Percentiles rank a stretch among this genome's conserved stretches.
These are phyloP conservation scores for Hydropsyche betteni DNA, from an alignment of 2,888 invertebrate genomes.

Conservation along the genomic window DNA sequence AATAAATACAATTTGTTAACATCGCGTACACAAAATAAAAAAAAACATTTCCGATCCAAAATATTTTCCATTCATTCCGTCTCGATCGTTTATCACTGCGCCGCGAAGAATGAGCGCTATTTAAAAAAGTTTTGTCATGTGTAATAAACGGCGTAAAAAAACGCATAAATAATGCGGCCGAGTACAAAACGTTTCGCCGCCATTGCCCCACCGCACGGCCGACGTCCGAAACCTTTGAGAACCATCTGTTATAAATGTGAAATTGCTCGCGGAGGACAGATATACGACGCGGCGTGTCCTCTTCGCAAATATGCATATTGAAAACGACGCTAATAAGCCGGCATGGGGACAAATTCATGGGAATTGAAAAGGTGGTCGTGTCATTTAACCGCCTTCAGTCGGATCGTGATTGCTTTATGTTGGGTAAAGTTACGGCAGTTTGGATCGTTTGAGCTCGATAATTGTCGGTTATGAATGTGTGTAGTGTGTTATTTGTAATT, in stretches of 20 bases:
- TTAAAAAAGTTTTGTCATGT: conserved; percentile 27
- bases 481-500: too few relatives aligned
- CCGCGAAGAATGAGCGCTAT: conserved; percentile 16
- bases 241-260: conserved; percentile 3
- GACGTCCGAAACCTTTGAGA: not conserved
- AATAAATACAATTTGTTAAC: too few relatives aligned
- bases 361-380: conserved; percentile 20
- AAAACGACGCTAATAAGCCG: conserved; percentile 16
- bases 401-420: too few relatives aligned
- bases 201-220: too few relatives aligned
- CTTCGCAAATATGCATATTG: conserved; percentile 27
- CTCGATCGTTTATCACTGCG: not conserved
- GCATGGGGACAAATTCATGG: conserved; percentile 2
- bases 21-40: too few relatives aligned
- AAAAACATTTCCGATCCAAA: too few relatives aligned
- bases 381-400: not conserved
- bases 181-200: too few relatives aligned
- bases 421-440: too few relatives aligned
- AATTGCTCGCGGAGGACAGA: not conserved
- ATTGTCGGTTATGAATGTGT: too few relatives aligned
- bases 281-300: conserved; percentile 17
- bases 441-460: too few relatives aligned
- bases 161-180: too few relatives aligned
- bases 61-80: not conserved
- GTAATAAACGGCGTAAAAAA: conserved; percentile 12